Conservation (phyloP, 2,113 vertebrate species). For the Leuciscus idus region DNA sequence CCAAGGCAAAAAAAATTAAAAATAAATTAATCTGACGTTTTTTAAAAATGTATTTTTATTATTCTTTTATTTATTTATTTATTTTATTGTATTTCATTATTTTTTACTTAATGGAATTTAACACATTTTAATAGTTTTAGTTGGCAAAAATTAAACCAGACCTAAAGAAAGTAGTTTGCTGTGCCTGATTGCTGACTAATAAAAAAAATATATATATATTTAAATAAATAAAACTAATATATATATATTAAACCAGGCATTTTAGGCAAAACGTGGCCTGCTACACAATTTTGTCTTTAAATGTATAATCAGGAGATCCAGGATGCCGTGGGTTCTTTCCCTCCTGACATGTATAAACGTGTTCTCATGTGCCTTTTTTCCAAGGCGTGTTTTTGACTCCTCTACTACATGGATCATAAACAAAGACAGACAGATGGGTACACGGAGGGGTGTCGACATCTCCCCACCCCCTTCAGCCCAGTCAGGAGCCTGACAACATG, state of each 20-base stretch:
- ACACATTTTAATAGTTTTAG: background rate
- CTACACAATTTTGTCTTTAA: background rate
- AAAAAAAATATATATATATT: background rate
- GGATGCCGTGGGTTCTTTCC: background rate
- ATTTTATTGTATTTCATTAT: no score
- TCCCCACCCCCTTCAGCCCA: constrained; percentile 11
- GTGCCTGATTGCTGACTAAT: background rate
- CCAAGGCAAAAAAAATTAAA: no score
- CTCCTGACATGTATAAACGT: constrained; percentile 5
- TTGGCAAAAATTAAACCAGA: background rate
- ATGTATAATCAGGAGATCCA: background rate
- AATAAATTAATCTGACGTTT: no score
- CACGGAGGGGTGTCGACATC: constrained; percentile 33
- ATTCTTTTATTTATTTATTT: no score
- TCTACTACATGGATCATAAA: background rate
- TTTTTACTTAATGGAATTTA: no score
- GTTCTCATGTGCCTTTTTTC: constrained; percentile 11
- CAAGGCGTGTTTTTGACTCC: constrained; percentile 23
- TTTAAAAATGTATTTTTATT: no score
- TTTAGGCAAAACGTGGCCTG: background rate
- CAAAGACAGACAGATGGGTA: constrained; percentile 37
- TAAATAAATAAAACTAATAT: background rate
- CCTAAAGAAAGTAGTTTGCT: background rate
- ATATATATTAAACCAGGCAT: background rate
- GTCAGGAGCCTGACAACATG: constrained; percentile 30